A percentile compares a stretch with the other conserved stretches of the same genome.
These are phyloP conservation scores for Eristalis tenax DNA, from an alignment of 2,888 invertebrate species.

Conservation along the genomic window DNA sequence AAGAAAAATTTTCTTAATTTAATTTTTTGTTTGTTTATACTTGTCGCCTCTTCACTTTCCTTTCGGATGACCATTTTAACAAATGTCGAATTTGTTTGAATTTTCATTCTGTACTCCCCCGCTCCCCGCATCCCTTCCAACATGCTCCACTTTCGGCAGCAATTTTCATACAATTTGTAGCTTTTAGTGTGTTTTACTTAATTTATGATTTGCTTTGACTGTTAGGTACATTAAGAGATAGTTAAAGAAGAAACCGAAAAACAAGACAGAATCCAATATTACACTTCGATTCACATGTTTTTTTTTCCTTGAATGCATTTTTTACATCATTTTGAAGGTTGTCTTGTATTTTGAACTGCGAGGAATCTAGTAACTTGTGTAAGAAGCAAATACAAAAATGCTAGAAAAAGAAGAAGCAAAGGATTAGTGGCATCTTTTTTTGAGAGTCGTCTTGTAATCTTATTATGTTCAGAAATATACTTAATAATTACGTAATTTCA, in stretches of 20 bases:
- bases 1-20: neutral
- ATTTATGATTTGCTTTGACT: slow-evolving; percentile 58
- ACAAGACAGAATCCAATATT: neutral
- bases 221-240: slow-evolving; percentile 29
- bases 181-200: slow-evolving; percentile 31
- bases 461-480: slow-evolving; percentile 32
- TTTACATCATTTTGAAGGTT: neutral
- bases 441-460: slow-evolving; percentile 14
- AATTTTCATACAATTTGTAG: neutral
- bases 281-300: neutral
- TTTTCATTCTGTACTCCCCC: neutral
- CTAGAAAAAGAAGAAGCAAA: neutral
- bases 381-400: neutral
- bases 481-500: slow-evolving; percentile 10
- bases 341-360: slow-evolving; percentile 1
- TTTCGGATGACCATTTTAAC: neutral
- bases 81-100: neutral
- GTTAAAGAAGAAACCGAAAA: slow-evolving; percentile 10
- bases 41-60: neutral
- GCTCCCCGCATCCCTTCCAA: neutral
- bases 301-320: neutral
- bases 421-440: neutral
- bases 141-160: slow-evolving; percentile 1
- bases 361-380: neutral
- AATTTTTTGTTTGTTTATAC: neutral